Base-by-base conservation (phyloP, 2,113 vertebrate genomes). In the Ictidomys tridecemlineatus region DNA sequence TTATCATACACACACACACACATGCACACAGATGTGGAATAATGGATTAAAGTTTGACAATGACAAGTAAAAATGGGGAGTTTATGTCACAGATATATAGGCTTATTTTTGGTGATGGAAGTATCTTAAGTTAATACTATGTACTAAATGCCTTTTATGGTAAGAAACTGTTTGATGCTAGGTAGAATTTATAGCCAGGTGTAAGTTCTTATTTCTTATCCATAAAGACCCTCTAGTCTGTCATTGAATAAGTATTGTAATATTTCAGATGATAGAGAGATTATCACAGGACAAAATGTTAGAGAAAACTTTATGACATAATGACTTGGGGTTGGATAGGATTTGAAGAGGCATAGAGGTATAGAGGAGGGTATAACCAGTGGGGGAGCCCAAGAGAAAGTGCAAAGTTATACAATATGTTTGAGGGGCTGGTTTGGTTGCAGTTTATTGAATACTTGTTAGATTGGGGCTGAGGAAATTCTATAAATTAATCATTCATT, bases 61-160 rank as follows among this genome's bases (percentile, higher is more conserved):
- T 83, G 7, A 17, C 1, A 24, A 73, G 10, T 61, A 42, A 94
- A 79, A 48, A 56, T 32, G 42, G 32, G 63, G 4, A 87, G 51
- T 45, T 95, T 86, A 67, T 85, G 91, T 84, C 37, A 79, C 67
- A 86, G 34, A 12, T 37, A 45, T 45, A 1, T 85, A 58, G 3
- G 13, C 69, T 56, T 39, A 63, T 80, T 92, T 93, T 87, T 76
- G 45, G 53, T 63, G 67, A 73, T 87, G 63, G 78, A 37, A n/a
- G 0, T 73, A 82, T 92, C 34, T 61, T 87, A 85, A 56, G 22
- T 87, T 94, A 96, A 84, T 51, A 93, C 16, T 94, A 30, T 32
- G 72, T 88, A 4, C 32, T 70, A 79, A 84, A 45, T 94, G 24
- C 4, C 32, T 4, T 7, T 70, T 58, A 82, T 56, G 5, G 4